Evolutionary conservation across 1,140 invertebrate genomes (phyloP).

Genomic region (Drusus annulatus): DNA sequence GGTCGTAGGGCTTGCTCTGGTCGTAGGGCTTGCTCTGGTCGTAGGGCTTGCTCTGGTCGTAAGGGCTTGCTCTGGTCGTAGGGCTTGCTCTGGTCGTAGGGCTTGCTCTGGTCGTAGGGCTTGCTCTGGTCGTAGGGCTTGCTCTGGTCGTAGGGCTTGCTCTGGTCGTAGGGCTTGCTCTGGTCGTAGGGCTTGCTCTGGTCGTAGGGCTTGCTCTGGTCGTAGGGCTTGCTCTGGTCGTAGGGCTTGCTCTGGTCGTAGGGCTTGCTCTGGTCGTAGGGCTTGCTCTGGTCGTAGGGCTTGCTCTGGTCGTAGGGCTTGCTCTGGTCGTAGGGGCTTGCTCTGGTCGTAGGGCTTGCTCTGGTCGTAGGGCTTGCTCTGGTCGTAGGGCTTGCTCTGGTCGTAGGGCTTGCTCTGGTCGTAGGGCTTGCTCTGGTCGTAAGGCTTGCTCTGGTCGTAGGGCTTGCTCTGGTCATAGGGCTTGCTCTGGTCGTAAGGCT

Average conservation of each 20-base stretch:
- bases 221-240: conserved; percentile 41
- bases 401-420: conserved; percentile 40
- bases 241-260: conserved; percentile 35
- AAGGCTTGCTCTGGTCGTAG: conserved; percentile 25
- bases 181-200: conserved; percentile 27
- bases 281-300: conserved; percentile 37
- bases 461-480: conserved; percentile 35
- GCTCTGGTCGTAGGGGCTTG: conserved; percentile 23
- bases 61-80: conserved; percentile 32
- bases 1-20: conserved; percentile 34
- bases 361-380: conserved; percentile 26
- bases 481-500: conserved; percentile 35
- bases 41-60: conserved; percentile 34
- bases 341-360: conserved; percentile 30
- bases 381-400: conserved; percentile 32
- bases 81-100: conserved; percentile 38
- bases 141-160: conserved; percentile 31
- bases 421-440: conserved; percentile 35
- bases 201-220: conserved; percentile 32
- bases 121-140: conserved; percentile 38
- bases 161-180: conserved; percentile 26
- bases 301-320: conserved; percentile 35
- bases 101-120: conserved; percentile 25
- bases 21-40: conserved; percentile 34
- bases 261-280: conserved; percentile 41